Conservation (phyloP, 2,888 invertebrate species). For the Drosophila percnosoma region DNA sequence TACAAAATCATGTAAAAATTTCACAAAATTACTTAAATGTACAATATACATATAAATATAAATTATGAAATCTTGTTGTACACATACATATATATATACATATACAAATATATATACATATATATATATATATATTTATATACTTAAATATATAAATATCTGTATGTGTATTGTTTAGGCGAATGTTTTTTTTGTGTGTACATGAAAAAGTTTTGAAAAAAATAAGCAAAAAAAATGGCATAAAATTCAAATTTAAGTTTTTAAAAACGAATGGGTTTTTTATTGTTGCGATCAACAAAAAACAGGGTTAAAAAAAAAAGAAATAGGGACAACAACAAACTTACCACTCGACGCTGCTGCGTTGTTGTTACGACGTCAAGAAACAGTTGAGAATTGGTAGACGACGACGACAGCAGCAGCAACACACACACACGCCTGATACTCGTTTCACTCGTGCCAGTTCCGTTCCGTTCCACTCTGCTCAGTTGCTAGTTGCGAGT, state of each 20-base stretch:
- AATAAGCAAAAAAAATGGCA: conserved; percentile 46
- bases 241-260: conserved; percentile 42
- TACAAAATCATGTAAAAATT: conserved; percentile 50
- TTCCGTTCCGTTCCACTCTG: conserved; percentile 53
- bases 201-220: conserved; percentile 56
- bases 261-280: conserved; percentile 8
- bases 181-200: conserved; percentile 20
- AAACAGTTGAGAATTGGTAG: conserved; percentile 59
- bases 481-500: conserved; percentile 29
- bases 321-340: conserved; percentile 50
- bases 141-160: conserved; percentile 4
- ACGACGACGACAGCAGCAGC: conserved; percentile 37
- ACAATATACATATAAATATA: neutral
- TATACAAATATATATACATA: neutral
- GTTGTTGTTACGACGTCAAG: conserved; percentile 65
- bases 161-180: neutral
- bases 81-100: neutral
- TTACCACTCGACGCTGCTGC: conserved; percentile 73
- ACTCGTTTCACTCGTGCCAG: conserved; percentile 59
- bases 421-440: conserved; percentile 36
- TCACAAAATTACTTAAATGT: conserved; percentile 19
- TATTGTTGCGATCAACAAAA: conserved; percentile 44
- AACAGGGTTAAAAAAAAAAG: conserved; percentile 26
- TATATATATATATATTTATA: neutral
- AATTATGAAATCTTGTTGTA: conserved; percentile 41